These are phyloP conservation scores for Colostygia pectinataria DNA, from an alignment of 2,888 invertebrate species.

Conservation along the genomic window DNA sequence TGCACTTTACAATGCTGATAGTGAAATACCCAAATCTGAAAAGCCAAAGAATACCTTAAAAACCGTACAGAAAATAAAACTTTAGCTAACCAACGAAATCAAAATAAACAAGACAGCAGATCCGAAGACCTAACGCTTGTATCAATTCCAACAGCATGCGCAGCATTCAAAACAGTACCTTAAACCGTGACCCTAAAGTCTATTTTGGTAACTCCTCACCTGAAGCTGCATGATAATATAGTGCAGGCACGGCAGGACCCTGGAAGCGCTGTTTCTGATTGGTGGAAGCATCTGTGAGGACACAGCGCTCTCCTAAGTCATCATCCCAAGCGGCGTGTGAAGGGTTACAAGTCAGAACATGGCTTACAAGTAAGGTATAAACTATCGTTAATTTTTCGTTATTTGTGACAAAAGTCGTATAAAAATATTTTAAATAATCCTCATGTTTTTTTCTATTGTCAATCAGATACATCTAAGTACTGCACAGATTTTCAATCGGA, in stretches of 20 bases:
- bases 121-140: background rate
- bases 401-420: no score
- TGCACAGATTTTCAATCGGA: no score
- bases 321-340: constrained; percentile 48
- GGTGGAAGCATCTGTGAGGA: constrained; percentile 78
- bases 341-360: constrained; percentile 31
- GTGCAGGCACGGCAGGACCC: constrained; percentile 74
- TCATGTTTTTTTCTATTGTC: no score
- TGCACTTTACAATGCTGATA: constrained; percentile 10
- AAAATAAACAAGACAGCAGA: constrained; percentile 4
- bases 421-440: no score
- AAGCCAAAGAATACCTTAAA: constrained; percentile 2
- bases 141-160: constrained; percentile 23
- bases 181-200: constrained; percentile 41
- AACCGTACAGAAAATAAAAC: background rate
- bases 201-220: constrained; percentile 76
- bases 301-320: constrained; percentile 65
- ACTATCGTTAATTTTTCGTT: no score
- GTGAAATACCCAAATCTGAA: background rate
- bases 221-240: constrained; percentile 75
- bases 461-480: no score
- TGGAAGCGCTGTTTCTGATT: constrained; percentile 67
- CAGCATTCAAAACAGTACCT: constrained; percentile 18
- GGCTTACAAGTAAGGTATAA: no score
- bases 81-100: background rate